Evolutionary conservation across 2,888 invertebrate species (phyloP).

Genomic region (Tinea pellionella): DNA sequence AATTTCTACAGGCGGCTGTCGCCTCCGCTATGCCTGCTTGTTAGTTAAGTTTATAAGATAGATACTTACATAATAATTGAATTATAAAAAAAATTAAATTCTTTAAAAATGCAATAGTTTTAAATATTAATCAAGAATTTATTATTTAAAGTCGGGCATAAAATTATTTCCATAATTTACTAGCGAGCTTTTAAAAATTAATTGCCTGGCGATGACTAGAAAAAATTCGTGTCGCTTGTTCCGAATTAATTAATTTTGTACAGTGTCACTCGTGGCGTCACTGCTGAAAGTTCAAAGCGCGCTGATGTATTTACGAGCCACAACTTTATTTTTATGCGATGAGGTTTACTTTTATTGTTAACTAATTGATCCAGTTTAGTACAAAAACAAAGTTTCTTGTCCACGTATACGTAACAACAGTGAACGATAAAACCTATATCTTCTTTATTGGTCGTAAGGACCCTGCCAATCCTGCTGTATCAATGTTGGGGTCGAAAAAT

Average conservation of each 20-base stretch:
- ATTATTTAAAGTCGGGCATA: not conserved
- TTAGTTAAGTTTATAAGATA: too few species aligned
- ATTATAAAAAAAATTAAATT: too few species aligned
- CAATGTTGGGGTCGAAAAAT: constrained; percentile 18
- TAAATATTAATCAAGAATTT: not conserved
- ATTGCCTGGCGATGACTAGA: constrained; percentile 36
- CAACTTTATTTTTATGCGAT: not conserved
- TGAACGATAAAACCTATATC: constrained; percentile 20
- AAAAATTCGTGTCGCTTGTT: constrained; percentile 24
- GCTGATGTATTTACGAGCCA: not conserved
- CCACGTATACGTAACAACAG: not conserved
- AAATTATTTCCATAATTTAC: constrained; percentile 1
- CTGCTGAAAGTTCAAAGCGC: constrained; percentile 17
- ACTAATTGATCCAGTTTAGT: not conserved
- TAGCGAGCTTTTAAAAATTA: constrained; percentile 18
- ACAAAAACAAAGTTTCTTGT: not conserved
- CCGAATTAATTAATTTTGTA: constrained; percentile 34
- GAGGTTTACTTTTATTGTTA: not conserved
- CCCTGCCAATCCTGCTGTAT: too few species aligned
- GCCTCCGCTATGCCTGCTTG: too few species aligned
- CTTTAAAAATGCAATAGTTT: not conserved
- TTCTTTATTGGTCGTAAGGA: constrained; percentile 23
- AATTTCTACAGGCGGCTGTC: too few species aligned
- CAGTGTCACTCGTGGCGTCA: constrained; percentile 24
- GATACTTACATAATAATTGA: too few species aligned